These are phyloP conservation scores for Agrotis exclamationis DNA, from an alignment of 2,888 invertebrate genomes.

Conservation along the genomic window DNA sequence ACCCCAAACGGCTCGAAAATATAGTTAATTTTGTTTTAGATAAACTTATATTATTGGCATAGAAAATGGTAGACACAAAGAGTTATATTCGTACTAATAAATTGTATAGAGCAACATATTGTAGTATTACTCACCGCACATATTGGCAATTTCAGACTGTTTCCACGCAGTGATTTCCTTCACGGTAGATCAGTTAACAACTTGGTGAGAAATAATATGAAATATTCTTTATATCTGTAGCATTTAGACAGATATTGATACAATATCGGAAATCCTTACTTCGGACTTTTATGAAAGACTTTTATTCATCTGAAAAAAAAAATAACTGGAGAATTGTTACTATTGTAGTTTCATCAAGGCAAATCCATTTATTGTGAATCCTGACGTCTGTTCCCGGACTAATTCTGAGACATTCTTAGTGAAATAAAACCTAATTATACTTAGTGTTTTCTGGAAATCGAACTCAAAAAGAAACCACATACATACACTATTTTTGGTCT, in stretches of 20 bases:
- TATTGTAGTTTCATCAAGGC: not conserved
- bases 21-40: too few relatives aligned
- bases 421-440: not conserved
- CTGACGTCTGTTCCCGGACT: not conserved
- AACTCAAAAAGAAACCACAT: too few relatives aligned
- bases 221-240: not conserved
- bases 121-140: not conserved
- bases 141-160: not conserved
- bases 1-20: too few relatives aligned
- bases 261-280: not conserved
- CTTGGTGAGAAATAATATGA: not conserved
- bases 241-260: not conserved
- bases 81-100: not conserved
- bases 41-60: too few relatives aligned
- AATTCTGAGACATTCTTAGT: not conserved
- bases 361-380: not conserved
- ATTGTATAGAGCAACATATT: not conserved
- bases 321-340: not conserved
- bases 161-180: not conserved
- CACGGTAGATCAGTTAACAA: not conserved
- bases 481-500: too few relatives aligned
- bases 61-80: not conserved
- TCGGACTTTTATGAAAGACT: not conserved
- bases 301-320: not conserved
- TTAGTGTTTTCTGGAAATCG: not conserved